These are phyloP conservation scores for Telenomus remus DNA, from an alignment of 1,140 invertebrate genomes.

Conservation along the genomic window DNA sequence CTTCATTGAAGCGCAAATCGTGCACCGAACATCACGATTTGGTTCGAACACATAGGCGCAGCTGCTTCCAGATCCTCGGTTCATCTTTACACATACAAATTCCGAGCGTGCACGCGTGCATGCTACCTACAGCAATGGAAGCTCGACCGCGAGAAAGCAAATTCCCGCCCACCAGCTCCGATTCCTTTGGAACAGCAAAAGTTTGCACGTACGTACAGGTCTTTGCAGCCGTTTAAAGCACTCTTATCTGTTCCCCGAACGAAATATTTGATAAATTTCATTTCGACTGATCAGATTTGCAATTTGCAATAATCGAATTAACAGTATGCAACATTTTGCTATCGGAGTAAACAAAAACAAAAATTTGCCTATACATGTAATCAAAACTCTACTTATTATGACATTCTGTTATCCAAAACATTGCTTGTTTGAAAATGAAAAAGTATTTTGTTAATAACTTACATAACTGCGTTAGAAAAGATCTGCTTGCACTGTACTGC, in stretches of 20 bases:
- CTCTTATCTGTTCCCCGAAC: constrained; percentile 8
- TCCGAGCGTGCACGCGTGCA: constrained; percentile 50
- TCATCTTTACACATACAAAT: constrained; percentile 56
- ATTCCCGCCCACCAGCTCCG: constrained; percentile 57
- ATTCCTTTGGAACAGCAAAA: constrained; percentile 31
- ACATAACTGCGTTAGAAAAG: constrained; percentile 45
- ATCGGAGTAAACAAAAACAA: too few species aligned
- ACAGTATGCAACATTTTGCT: too few species aligned
- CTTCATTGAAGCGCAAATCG: constrained; percentile 35
- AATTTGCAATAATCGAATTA: too few species aligned
- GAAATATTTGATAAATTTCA: constrained; percentile 29
- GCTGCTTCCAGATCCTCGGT: constrained; percentile 42
- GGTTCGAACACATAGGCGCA: constrained; percentile 32
- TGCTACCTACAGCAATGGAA: constrained; percentile 52
- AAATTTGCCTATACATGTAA: too few species aligned
- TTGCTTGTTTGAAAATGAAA: too few species aligned
- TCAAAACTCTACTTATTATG: too few species aligned
- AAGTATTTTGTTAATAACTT: constrained; percentile 20
- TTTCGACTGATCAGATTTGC: too few species aligned
- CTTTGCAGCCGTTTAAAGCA: constrained; percentile 28
- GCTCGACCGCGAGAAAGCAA: constrained; percentile 57
- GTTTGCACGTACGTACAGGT: constrained; percentile 34
- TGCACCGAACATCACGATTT: constrained; percentile 43
- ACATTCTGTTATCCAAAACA: too few species aligned
- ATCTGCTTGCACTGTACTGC: constrained; percentile 28